These are phyloP conservation scores for Ormia ochracea DNA, from an alignment of 2,888 invertebrate genomes.

Conservation along the genomic window DNA sequence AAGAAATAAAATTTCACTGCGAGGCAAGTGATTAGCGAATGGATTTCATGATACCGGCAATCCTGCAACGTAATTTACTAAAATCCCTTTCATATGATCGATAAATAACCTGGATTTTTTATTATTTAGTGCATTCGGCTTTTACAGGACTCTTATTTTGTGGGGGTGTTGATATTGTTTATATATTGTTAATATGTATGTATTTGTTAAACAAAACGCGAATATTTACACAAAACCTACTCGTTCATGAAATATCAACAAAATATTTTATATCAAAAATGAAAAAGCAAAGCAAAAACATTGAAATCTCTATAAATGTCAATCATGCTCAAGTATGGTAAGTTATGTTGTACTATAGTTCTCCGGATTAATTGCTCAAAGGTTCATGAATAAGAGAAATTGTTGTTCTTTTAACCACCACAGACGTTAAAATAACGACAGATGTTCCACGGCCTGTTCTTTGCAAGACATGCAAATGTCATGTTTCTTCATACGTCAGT, in stretches of 20 bases:
- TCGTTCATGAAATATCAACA: constrained; percentile 36
- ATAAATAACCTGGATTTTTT: constrained; percentile 26
- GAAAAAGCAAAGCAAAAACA: too few relatives aligned
- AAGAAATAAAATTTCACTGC: constrained; percentile 18
- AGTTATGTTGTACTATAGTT: constrained; percentile 33
- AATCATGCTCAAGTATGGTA: constrained; percentile 66
- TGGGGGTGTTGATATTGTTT: constrained; percentile 21
- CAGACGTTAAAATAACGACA: constrained; percentile 68
- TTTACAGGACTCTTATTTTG: background rate
- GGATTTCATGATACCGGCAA: background rate
- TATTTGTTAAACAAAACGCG: too few relatives aligned
- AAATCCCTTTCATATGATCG: constrained; percentile 48
- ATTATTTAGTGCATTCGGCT: background rate
- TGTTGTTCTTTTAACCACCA: constrained; percentile 38
- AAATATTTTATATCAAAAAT: constrained; percentile 37
- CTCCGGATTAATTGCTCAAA: constrained; percentile 45
- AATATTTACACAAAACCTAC: constrained; percentile 32
- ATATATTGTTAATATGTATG: background rate
- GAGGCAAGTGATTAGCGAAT: background rate
- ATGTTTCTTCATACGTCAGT: constrained; percentile 50
- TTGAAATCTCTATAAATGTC: constrained; percentile 67
- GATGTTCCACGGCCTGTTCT: constrained; percentile 69
- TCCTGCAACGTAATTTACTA: background rate
- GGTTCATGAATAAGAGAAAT: constrained; percentile 27
- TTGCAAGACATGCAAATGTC: constrained; percentile 69